Conservation (phyloP, 2,888 invertebrate genomes). For the Sarcophaga variegata region DNA sequence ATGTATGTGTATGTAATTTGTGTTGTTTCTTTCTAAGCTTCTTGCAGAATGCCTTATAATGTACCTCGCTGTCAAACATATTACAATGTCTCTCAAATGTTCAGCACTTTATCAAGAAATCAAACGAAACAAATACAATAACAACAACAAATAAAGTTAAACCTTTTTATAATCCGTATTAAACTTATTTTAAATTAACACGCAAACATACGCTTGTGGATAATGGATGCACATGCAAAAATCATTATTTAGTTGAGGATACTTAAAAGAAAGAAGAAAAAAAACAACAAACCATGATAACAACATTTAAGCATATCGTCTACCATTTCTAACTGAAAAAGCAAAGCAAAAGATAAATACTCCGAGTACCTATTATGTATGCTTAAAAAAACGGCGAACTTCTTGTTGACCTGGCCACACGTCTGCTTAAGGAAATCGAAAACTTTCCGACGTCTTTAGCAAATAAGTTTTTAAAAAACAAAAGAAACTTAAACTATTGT, state of each 20-base stretch:
- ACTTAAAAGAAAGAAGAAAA: not conserved
- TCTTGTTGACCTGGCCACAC: constrained; percentile 65
- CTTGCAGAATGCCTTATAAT: not conserved
- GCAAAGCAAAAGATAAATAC: no score
- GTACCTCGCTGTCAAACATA: not conserved
- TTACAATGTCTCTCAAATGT: not conserved
- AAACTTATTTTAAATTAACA: constrained; percentile 49
- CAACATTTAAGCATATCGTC: constrained; percentile 52
- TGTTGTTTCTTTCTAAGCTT: no score
- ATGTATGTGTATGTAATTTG: no score
- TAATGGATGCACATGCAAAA: not conserved
- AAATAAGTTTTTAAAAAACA: constrained; percentile 28
- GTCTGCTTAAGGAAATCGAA: constrained; percentile 26
- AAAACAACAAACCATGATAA: constrained; percentile 40
- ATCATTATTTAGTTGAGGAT: not conserved
- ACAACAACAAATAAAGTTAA: not conserved
- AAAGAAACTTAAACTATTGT: not conserved
- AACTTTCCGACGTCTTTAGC: constrained; percentile 2
- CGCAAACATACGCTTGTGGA: constrained; percentile 1
- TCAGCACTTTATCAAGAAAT: not conserved
- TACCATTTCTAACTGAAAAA: constrained; percentile 18
- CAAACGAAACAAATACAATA: constrained; percentile 3
- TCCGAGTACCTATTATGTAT: constrained; percentile 11
- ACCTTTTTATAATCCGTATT: not conserved
- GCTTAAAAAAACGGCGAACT: constrained; percentile 27